A percentile compares a stretch with the other conserved stretches of the same genome.
These are phyloP conservation scores for Brachylomia viminalis DNA, from an alignment of 2,888 invertebrate species.

Conservation along the genomic window DNA sequence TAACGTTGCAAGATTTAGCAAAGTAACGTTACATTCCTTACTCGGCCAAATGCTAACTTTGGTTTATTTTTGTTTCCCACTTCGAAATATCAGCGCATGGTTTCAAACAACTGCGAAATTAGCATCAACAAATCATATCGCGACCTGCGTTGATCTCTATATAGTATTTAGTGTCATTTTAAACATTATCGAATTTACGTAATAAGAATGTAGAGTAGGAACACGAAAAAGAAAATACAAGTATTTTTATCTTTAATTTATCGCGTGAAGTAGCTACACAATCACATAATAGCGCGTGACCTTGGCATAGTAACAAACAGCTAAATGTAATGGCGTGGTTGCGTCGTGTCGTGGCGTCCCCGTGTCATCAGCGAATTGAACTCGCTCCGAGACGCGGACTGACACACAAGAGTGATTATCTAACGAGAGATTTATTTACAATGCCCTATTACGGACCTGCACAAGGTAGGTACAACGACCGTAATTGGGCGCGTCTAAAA, in stretches of 20 bases:
- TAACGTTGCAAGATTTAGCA: conserved; percentile 24
- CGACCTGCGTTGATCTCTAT: conserved; percentile 27
- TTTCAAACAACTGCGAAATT: conserved; percentile 32
- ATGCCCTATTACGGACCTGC: conserved; percentile 64
- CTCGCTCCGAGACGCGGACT: conserved; percentile 59
- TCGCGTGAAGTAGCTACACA: conserved; percentile 76
- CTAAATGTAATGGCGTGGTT: conserved; percentile 71
- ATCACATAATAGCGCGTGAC: conserved; percentile 80
- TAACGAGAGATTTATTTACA: conserved; percentile 70
- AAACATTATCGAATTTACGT: conserved; percentile 49
- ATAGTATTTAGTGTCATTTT: conserved; percentile 8
- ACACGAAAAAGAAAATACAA: conserved; percentile 59
- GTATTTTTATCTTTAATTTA: conserved; percentile 76
- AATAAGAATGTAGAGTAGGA: conserved; percentile 43
- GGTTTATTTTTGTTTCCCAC: conserved; percentile 27
- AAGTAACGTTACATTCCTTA: conserved; percentile 33
- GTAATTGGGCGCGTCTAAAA: too few species aligned
- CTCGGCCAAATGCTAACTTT: conserved; percentile 10
- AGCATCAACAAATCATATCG: conserved; percentile 44
- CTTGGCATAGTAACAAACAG: conserved; percentile 81
- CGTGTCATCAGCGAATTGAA: conserved; percentile 69
- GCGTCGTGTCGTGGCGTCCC: conserved; percentile 65
- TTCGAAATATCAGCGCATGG: conserved; percentile 13
- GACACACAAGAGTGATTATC: conserved; percentile 67
- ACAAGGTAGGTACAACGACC: conserved; percentile 41